Percentiles rank a stretch among this genome's conserved stretches.
Conservation (phyloP, 2,888 invertebrate species). For the Thecophora atra region DNA sequence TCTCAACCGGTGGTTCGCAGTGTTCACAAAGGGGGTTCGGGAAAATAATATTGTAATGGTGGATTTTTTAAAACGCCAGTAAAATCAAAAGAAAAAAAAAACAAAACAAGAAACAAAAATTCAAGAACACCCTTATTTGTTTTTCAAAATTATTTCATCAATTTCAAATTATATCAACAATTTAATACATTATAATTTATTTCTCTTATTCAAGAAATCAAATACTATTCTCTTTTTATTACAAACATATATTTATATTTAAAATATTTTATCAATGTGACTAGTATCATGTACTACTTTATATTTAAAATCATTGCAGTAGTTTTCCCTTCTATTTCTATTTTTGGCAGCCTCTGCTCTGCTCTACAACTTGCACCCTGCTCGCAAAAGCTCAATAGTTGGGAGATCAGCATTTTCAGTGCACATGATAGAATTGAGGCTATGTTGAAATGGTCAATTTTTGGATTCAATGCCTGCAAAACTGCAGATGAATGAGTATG, state of each 20-base stretch:
- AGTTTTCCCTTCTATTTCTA: conserved; percentile 1
- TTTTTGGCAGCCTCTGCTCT: too few relatives aligned
- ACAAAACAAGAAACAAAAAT: too few relatives aligned
- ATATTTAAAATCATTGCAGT: conserved; percentile 3
- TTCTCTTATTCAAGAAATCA: background rate
- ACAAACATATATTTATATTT: conserved; percentile 1
- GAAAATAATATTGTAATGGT: too few relatives aligned
- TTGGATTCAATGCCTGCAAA: conserved; percentile 1
- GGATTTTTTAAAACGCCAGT: too few relatives aligned
- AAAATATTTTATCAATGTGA: background rate
- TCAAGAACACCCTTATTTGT: too few relatives aligned
- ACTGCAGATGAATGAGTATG: background rate
- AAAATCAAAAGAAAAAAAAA: too few relatives aligned
- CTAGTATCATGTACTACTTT: background rate
- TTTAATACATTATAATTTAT: background rate
- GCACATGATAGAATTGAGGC: background rate
- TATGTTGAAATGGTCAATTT: background rate
- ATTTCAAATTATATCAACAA: too few relatives aligned
- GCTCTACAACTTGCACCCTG: too few relatives aligned
- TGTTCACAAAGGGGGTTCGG: too few relatives aligned
- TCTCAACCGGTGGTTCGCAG: too few relatives aligned
- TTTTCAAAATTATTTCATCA: too few relatives aligned
- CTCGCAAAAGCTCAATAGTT: too few relatives aligned
- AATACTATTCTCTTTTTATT: background rate
- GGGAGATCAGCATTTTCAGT: conserved; percentile 4